Conservation (phyloP, 2,888 invertebrate species). For the Chalcosyrphus nemorum region DNA sequence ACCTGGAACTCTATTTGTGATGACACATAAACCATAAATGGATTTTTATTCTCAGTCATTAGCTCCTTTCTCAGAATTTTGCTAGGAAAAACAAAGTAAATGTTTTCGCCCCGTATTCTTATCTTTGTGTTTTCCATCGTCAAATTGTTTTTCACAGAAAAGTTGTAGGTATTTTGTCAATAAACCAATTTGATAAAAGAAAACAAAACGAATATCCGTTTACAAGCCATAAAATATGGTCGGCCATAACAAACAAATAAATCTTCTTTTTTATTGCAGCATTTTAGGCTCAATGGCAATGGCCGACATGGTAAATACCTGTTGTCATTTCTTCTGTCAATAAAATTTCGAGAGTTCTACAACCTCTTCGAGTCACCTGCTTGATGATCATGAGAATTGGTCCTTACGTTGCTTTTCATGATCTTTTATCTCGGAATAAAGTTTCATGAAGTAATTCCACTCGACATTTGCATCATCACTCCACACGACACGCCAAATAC, state of each 20-base stretch:
- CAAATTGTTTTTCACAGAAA: not conserved
- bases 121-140: too few species aligned
- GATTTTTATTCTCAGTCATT: too few species aligned
- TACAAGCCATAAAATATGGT: not conserved
- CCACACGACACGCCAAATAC: not conserved
- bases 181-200: not conserved
- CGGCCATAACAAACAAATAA: not conserved
- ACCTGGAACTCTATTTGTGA: too few species aligned
- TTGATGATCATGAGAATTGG: not conserved
- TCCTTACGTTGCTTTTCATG: not conserved
- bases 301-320: not conserved
- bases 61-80: too few species aligned
- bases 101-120: too few species aligned
- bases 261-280: constrained; percentile 8
- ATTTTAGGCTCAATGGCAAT: constrained; percentile 17
- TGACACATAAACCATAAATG: too few species aligned
- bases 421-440: not conserved
- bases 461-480: constrained; percentile 16
- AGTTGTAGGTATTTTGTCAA: not conserved
- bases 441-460: not conserved
- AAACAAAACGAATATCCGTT: not conserved
- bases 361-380: not conserved
- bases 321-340: not conserved
- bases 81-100: too few species aligned
- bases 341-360: not conserved